phyloP scores from a whole-genome alignment of 2,797 vertebrate genomes.

The Odontamblyopus lacepedii region DNA sequence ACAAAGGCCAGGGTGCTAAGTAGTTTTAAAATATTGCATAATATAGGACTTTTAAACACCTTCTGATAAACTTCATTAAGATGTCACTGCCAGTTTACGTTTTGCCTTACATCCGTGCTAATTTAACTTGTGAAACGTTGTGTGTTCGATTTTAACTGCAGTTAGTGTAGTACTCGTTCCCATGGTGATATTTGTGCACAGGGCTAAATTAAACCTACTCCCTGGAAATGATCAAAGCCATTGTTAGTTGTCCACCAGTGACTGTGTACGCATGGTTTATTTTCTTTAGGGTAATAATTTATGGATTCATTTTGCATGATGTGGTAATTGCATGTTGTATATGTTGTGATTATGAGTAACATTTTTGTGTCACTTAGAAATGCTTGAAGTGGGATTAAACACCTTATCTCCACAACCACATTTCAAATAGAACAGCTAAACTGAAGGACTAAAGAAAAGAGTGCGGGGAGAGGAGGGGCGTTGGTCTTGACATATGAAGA shows the following conservation, averaged over 20 bases:
- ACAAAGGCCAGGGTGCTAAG: neutral
- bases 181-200: conserved; percentile 71
- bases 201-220: conserved; percentile 79
- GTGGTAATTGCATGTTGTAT: conserved; percentile 17
- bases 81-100: conserved; percentile 2
- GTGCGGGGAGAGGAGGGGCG: too few relatives aligned
- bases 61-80: conserved; percentile 1
- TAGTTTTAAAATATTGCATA: neutral
- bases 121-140: conserved; percentile 3
- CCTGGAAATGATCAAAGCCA: conserved; percentile 26
- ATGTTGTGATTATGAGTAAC: conserved; percentile 37
- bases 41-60: conserved; percentile 1
- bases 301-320: conserved; percentile 58
- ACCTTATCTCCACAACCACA: too few relatives aligned
- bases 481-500: too few relatives aligned
- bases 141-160: conserved; percentile 69
- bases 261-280: conserved; percentile 42
- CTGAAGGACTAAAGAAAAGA: too few relatives aligned
- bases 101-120: conserved; percentile 15
- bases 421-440: too few relatives aligned
- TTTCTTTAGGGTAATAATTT: conserved; percentile 16
- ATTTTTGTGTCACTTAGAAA: conserved; percentile 12
- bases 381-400: neutral
- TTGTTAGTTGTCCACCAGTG: conserved; percentile 21
- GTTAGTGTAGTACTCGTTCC: conserved; percentile 78